Base-by-base conservation (phyloP, 2,797 vertebrate genomes). In the Pampus argenteus region DNA sequence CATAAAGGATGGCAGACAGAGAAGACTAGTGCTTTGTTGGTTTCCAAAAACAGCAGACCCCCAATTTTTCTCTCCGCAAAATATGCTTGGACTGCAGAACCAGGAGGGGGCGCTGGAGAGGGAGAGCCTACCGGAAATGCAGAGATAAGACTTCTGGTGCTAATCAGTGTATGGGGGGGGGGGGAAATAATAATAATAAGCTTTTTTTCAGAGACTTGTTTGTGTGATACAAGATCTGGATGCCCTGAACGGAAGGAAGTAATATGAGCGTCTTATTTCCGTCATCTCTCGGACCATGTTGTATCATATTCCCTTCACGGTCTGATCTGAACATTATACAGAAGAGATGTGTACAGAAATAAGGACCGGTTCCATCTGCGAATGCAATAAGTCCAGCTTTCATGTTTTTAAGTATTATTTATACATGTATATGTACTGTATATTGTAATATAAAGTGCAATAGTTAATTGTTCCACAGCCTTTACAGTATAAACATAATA, bases 361-460 rank as follows among this genome's bases (percentile, higher is more conserved):
- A 83, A 47, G 52, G 69, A 78, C 75, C 51, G 56, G 15, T 69
- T 73, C 44, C 45, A 72, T 77, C 73, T 76, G 68, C 81, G 66
- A 77, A 77, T 78, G 76, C 65, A 70, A 70, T 52, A 59, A 72
- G 2, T 81, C 29, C 40, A 71, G 34, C 78, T 81, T 82, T 78
- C 50, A 70, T 42, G 57, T 85, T 69, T 69, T 18, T 40, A 81
- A 84, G 80, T 91, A 88, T 91, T 94, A 92, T 95, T 94, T 94
- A 93, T 93, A 91, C 74, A 69, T 90, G 86, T 88, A 82, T 83
- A 77, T 89, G 82, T 90, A 82, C 82, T 92, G 87, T 94, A 88
- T 89, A 88, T 91, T 90, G 83, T 91, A 87, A 83, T 88, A 90
- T 92, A 87, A 93, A 83, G 91, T 92, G 92, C 91, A 92, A 93